Evolutionary conservation across 2,888 invertebrate genomes (phyloP), one percentile per base, ranked within the genome.

Genomic region (Clostera curtula): DNA sequence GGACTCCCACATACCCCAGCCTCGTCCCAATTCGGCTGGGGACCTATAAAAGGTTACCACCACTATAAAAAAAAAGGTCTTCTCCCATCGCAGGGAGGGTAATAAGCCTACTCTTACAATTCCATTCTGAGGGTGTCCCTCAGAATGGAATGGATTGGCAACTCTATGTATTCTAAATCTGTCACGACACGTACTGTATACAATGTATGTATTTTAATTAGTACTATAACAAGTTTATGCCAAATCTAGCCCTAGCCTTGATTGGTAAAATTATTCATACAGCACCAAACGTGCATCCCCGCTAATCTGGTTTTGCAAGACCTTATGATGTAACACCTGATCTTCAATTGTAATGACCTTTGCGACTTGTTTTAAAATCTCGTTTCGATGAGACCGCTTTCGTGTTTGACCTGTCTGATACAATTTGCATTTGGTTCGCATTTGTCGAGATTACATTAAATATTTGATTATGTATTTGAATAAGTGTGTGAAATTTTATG

Each of bases 331-430:
- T 49, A 38, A 40, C 67, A 66, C 63, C 62, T 60, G 64, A 69
- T 66, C 52, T 60, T 61, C 62, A 64, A 65, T 71, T 73, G 71
- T 72, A 56, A 53, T 40, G 36, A 35, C 47, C 49, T 49, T 40
- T 38, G 42, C 37, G 61, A 70, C 69, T 46, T 52, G 66, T 66
- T 69, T 31, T 34, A 32, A 53, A 61, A 69, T 69, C 71, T 56
- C 36, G 68, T 72, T 71, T 65, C 36, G 70, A 80, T 82, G 80
- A 65, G 80, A 82, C 60, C 55, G 49, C 36, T 43, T 64, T 70
- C 74, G 53, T 45, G 74, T 75, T 69, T 57, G 54, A 65, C 65
- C 56, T 44, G 51, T 54, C 59, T 47, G 44, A 43, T 60, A 44
- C 43, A 39, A 70, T 73, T 71, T 66, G 59, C 69, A 66, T 62